These are phyloP conservation scores for Bothrops jararaca DNA, from an alignment of 2,113 vertebrate genomes.

Conservation along the genomic window DNA sequence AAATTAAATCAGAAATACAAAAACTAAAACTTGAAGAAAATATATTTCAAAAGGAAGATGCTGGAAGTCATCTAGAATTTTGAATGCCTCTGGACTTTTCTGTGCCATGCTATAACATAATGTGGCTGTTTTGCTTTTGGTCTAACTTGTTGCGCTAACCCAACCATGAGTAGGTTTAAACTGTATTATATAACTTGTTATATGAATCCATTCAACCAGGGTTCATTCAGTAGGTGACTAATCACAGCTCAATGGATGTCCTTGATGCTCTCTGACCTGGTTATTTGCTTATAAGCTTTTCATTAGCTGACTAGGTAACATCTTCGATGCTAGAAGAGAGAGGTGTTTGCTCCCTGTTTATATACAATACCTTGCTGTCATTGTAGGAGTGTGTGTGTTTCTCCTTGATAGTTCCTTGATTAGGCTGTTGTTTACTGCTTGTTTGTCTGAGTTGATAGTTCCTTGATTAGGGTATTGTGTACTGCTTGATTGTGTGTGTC, in stretches of 20 bases:
- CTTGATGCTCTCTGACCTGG: not conserved
- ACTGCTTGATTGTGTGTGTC: too few relatives aligned
- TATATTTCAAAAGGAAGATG: not conserved
- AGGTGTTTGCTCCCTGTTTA: too few relatives aligned
- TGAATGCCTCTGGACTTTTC: not conserved
- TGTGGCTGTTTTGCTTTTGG: not conserved
- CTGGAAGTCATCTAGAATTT: constrained; percentile 14
- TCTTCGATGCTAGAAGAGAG: too few relatives aligned
- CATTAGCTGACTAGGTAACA: not conserved
- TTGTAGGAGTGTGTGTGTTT: too few relatives aligned
- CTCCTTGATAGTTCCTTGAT: too few relatives aligned
- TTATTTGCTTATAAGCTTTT: not conserved
- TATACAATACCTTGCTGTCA: too few relatives aligned
- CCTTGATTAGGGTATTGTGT: too few relatives aligned
- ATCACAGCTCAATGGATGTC: not conserved
- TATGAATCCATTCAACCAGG: not conserved
- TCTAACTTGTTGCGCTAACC: not conserved
- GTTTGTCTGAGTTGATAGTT: too few relatives aligned
- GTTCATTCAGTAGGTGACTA: not conserved
- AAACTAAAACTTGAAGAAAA: fast-evolving
- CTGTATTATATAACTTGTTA: not conserved
- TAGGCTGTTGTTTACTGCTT: too few relatives aligned
- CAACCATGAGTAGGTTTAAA: not conserved
- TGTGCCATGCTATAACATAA: not conserved
- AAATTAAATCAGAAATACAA: not conserved